Conservation (phyloP, 2,113 vertebrate genomes). For the Sinocyclocheilus rhinocerous region DNA sequence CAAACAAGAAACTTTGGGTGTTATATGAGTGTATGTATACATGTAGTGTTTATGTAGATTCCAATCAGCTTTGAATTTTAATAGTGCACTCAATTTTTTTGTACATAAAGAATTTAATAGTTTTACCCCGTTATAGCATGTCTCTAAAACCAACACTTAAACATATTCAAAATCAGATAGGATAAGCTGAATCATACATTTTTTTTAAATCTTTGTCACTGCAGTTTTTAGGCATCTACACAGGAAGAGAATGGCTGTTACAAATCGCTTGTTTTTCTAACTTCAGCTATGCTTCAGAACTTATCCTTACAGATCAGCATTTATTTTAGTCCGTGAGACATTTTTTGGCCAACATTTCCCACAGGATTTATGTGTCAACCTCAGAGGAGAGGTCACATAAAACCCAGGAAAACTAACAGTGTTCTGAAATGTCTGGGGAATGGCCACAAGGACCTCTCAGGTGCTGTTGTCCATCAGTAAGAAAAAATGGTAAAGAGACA, state of each 20-base stretch:
- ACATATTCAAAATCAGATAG: not conserved
- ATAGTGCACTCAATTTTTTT: too few relatives aligned
- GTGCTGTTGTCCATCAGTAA: not conserved
- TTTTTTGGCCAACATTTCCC: constrained; percentile 11
- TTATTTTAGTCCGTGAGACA: constrained; percentile 13
- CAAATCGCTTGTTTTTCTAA: not conserved
- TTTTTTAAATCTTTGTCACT: not conserved
- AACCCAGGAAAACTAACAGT: not conserved
- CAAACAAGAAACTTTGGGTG: not conserved
- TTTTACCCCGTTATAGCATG: not conserved
- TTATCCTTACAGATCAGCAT: constrained; percentile 26
- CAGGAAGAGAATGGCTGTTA: constrained; percentile 2
- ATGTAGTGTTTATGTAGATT: not conserved
- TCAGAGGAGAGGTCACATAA: constrained; percentile 9
- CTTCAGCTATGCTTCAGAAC: constrained; percentile 5
- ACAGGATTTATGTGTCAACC: not conserved
- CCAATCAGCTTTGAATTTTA: not conserved
- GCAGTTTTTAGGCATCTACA: not conserved
- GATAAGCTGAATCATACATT: too few relatives aligned
- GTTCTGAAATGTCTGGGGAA: not conserved
- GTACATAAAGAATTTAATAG: too few relatives aligned
- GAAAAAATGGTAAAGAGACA: constrained; percentile 10
- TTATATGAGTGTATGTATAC: not conserved
- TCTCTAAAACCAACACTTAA: not conserved
- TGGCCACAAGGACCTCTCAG: not conserved